Evolutionary conservation across 2,113 vertebrate species (phyloP).

Genomic region (Junco hyemalis): DNA sequence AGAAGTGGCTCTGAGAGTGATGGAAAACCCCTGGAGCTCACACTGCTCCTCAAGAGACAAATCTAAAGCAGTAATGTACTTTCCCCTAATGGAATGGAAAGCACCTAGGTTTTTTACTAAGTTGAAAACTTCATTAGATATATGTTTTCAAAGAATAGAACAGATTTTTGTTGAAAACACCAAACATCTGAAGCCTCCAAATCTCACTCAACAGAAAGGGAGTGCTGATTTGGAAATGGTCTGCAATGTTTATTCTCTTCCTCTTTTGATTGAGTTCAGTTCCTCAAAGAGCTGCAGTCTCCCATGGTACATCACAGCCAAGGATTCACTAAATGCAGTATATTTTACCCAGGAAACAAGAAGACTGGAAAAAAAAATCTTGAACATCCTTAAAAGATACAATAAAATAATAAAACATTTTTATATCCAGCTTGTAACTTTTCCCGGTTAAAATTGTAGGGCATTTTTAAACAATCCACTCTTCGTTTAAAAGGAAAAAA

Average conservation of each 20-base stretch:
- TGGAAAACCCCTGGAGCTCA: not conserved
- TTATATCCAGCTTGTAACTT: not conserved
- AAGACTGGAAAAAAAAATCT: not conserved
- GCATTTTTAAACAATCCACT: not conserved
- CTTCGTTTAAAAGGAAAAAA: not conserved
- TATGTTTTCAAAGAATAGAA: not conserved
- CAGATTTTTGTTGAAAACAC: not conserved
- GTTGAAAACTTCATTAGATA: not conserved
- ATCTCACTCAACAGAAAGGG: not conserved
- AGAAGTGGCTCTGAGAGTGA: not conserved
- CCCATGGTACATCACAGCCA: not conserved
- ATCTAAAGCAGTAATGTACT: not conserved
- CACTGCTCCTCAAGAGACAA: not conserved
- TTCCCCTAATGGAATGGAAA: not conserved
- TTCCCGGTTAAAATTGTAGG: not conserved
- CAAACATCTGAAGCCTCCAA: not conserved
- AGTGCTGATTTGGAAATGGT: not conserved
- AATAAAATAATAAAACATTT: not conserved
- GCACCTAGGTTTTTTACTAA: not conserved
- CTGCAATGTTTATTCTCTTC: not conserved
- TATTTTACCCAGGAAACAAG: not conserved
- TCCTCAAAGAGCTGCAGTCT: not conserved
- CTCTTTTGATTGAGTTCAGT: not conserved
- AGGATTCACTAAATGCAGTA: not conserved
- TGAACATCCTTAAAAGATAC: not conserved